Evolutionary conservation across 2,113 vertebrate genomes (phyloP).

Genomic region (Trichomycterus rosablanca): DNA sequence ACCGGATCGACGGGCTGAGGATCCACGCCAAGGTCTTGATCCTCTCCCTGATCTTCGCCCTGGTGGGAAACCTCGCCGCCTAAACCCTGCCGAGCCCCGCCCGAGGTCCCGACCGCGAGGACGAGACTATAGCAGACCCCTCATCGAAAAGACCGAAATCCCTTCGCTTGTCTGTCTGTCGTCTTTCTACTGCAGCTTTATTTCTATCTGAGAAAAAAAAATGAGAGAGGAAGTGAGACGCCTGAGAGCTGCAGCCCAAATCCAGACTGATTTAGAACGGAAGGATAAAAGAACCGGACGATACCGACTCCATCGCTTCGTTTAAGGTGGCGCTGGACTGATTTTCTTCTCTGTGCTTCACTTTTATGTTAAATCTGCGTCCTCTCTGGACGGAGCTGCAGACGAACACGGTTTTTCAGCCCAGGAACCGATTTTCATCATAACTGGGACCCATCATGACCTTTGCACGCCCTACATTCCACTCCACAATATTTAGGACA

Average conservation of each 20-base stretch:
- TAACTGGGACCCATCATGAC: too few relatives aligned
- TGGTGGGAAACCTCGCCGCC: slow-evolving; percentile 7
- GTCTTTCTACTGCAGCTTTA: slow-evolving; percentile 38
- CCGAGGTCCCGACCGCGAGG: slow-evolving; percentile 21
- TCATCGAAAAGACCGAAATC: slow-evolving; percentile 13
- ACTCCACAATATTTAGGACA: too few relatives aligned
- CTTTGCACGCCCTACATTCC: too few relatives aligned
- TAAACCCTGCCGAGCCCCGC: not conserved
- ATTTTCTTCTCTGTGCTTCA: too few relatives aligned
- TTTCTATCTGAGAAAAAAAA: slow-evolving; percentile 12
- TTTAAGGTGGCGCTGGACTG: too few relatives aligned
- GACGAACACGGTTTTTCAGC: too few relatives aligned
- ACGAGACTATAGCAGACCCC: slow-evolving; percentile 12
- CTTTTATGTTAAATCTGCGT: too few relatives aligned
- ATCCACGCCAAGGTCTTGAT: not conserved
- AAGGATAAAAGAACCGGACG: not conserved
- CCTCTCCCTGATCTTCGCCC: slow-evolving; percentile 1
- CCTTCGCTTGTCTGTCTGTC: slow-evolving; percentile 22
- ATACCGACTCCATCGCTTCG: too few relatives aligned
- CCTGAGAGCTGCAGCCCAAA: slow-evolving; percentile 10
- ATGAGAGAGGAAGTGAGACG: not conserved
- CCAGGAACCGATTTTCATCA: too few relatives aligned
- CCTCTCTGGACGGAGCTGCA: too few relatives aligned
- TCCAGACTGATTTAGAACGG: slow-evolving; percentile 1
- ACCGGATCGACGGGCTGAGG: slow-evolving; percentile 2